A percentile compares a stretch with the other conserved stretches of the same genome.
phyloP scores from a whole-genome alignment of 2,888 invertebrate genomes.

The Oithona nana region DNA sequence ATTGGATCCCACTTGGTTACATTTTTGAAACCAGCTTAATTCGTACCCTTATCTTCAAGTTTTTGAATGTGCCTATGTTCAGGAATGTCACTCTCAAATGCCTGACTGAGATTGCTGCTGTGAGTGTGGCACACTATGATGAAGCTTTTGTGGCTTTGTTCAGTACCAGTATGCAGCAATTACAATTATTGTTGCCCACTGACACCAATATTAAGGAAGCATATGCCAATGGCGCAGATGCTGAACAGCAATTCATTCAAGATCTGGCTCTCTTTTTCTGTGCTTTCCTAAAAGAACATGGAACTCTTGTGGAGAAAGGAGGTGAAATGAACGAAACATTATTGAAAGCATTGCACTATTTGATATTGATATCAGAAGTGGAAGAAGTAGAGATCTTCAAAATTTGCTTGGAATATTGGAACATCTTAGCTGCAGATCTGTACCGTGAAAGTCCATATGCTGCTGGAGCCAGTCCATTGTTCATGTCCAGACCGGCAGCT shows the following conservation, averaged over 20 bases:
- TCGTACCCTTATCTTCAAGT: conserved; percentile 81
- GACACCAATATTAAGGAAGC: conserved; percentile 82
- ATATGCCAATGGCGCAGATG: conserved; percentile 78
- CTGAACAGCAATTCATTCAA: conserved; percentile 97
- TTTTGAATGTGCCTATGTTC: conserved; percentile 90
- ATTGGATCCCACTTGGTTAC: conserved; percentile 99
- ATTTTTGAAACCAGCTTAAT: conserved; percentile 98
- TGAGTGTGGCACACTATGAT: conserved; percentile 67
- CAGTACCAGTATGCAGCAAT: conserved; percentile 11
- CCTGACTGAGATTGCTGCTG: conserved; percentile 89
- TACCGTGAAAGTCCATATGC: conserved; percentile 67
- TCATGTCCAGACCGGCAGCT: conserved; percentile 27
- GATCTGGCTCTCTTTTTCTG: conserved; percentile 92
- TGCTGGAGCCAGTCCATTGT: conserved; percentile 28
- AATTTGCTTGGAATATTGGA: conserved; percentile 98
- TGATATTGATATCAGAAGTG: conserved; percentile 84
- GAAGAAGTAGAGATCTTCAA: conserved; percentile 99
- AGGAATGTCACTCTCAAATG: conserved; percentile 95
- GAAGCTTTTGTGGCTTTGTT: conserved; percentile 55
- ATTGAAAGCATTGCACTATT: conserved; percentile 62
- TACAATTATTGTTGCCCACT: conserved; percentile 55
- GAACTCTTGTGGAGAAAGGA: conserved; percentile 64
- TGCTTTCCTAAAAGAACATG: conserved; percentile 89
- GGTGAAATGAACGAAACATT: conserved; percentile 53
- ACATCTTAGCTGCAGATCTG: conserved; percentile 70